Base-by-base conservation (phyloP, 2,797 vertebrate genomes). In the Chaenodraco wilsoni region DNA sequence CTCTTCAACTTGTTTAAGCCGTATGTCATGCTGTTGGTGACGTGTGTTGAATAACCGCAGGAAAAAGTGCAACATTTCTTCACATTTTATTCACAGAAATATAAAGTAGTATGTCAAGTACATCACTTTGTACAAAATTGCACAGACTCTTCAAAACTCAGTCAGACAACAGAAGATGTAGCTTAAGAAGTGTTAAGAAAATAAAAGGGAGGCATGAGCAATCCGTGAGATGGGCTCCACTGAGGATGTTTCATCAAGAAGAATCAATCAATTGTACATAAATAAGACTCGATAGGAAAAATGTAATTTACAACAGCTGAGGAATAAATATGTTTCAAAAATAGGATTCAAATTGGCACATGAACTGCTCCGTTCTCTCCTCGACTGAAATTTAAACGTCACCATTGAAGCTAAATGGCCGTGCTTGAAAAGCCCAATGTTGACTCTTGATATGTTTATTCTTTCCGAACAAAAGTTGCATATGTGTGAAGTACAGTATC, bases 61-160 rank as follows among this genome's bases (percentile, higher is more conserved):
- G 54, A 69, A 43, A 51, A 44, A 4, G 3, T 52, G 48, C 19
- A 65, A 73, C 48, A 71, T 87, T 89, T 92, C 66, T 86, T 93
- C 84, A 93, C 86, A 77, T 94, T 95, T 95, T 95, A 95, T 94
- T 95, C 91, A 95, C 95, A 94, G 93, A 95, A 95, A 95, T 95
- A 95, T 95, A 95, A 95, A 95, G 93, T 92, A 94, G 89, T 93
- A 93, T 93, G 92, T 94, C 90, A 93, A 94, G 88, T 92, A 93
- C 92, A 91, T 93, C 93, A 95, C 93, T 95, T 94, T 91, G 90
- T 95, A 95, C 93, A 95, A 94, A 95, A 95, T 91, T 93, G 92
- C 93, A 93, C 94, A 92, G 92, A 93, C 92, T 92, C 87, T 90
- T 93, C 84, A 93, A 94, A 94, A 93, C 90, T 89, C 90, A 88